Evolutionary conservation across 2,113 vertebrate genomes (phyloP).

Genomic region (Ceyx melanurus): DNA sequence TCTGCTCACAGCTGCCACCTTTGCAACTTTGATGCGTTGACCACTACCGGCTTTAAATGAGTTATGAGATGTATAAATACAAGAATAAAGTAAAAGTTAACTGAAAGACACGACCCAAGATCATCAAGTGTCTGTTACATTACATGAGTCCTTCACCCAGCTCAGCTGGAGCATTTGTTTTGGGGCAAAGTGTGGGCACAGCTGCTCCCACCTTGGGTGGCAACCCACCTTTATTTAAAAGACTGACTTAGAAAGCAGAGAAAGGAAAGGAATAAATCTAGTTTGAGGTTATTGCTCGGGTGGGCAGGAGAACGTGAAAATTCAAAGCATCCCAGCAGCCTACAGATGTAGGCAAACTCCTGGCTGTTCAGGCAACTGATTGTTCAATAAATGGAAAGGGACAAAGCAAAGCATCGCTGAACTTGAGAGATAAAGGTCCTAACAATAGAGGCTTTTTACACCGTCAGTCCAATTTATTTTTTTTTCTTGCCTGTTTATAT

Average conservation of each 20-base stretch:
- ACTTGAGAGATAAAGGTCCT: conserved; percentile 58
- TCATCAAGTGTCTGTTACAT: background rate
- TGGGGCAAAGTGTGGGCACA: background rate
- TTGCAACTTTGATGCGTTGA: fast-evolving
- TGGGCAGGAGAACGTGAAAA: conserved; percentile 40
- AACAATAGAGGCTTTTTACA: conserved; percentile 44
- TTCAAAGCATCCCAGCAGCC: conserved; percentile 15
- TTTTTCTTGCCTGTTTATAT: conserved; percentile 1
- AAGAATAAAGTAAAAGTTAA: background rate
- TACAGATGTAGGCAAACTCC: conserved; percentile 14
- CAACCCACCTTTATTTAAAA: conserved; percentile 4
- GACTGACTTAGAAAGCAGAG: background rate
- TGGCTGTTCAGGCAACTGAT: conserved; percentile 13
- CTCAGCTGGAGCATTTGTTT: background rate
- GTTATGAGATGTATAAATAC: fast-evolving
- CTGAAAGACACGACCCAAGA: background rate
- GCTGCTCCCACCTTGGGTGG: background rate
- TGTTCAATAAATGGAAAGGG: conserved; percentile 45
- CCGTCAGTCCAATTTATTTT: background rate
- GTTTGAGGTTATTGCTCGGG: conserved; percentile 24
- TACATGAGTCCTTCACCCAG: background rate
- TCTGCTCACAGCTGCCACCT: background rate
- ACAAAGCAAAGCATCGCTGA: conserved; percentile 51
- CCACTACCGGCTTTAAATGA: background rate
- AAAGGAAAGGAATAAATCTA: background rate